Evolutionary conservation across 2,797 vertebrate genomes (phyloP), one percentile per base, ranked within the genome.

Genomic region (Schizopygopsis pylzovi): DNA sequence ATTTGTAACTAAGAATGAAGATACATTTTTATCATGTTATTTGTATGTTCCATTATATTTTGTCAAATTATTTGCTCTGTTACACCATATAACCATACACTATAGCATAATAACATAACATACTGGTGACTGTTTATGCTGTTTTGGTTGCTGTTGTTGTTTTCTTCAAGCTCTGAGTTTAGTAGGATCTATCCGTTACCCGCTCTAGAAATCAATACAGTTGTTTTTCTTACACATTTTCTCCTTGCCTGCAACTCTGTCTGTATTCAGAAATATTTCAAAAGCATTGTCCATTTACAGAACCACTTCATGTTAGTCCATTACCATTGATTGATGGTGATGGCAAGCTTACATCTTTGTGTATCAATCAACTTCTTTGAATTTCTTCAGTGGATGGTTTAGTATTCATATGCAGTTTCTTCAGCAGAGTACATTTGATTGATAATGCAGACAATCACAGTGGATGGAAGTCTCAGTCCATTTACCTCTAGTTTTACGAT

Each of bases 361-460:
- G 22, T 82, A 85, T 85, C 82, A 83, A 72, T 82, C 52, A 41
- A 82, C 49, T 83, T 81, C 28, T 54, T 61, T 47, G 61, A 77
- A 65, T 82, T 79, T 82, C 49, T 87, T 33, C 22, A 2, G 39
- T 77, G 65, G 56, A 89, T 73, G n/a, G 20, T 87, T 88, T 85
- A 65, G 84, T 79, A 88, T 88, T 83, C 87, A 87, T 76, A 49
- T 70, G 37, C 73, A 61, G 72, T 65, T 56, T 87, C 65, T 75
- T 65, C 79, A 67, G 70, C 25, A 18, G 56, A 83, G 82, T 76
- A 59, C 77, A 61, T 89, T 90, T 90, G 90, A 90, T 87, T 89
- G 89, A 90, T 90, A 88, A 85, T 49, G 71, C 39, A 90, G 87
- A 85, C 89, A 86, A 89, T 89, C 87, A 78, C 86, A 71, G 28